Evolutionary conservation across 1,140 invertebrate genomes (phyloP).

Genomic region (Drosophila leontia): DNA sequence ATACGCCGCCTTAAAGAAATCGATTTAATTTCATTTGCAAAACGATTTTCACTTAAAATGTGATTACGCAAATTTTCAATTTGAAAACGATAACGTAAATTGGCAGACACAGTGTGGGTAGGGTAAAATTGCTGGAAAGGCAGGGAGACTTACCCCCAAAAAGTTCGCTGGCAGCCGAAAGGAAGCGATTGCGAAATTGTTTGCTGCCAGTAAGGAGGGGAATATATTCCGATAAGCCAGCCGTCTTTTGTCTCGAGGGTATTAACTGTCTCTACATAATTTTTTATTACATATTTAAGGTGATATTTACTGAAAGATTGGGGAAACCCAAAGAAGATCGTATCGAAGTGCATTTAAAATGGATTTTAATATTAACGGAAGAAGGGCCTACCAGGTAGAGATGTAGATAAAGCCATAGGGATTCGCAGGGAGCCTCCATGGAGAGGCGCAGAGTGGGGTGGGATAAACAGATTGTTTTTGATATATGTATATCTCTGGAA

Average conservation of each 20-base stretch:
- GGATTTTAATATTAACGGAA: conserved; percentile 14
- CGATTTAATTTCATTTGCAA: conserved; percentile 80
- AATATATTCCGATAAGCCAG: conserved; percentile 25
- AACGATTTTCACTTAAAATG: conserved; percentile 81
- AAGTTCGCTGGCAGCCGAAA: conserved; percentile 17
- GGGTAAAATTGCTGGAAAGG: neutral
- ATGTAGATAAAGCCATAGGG: conserved; percentile 37
- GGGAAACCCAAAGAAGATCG: neutral
- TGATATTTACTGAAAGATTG: conserved; percentile 12
- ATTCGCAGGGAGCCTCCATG: neutral
- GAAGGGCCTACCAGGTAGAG: neutral
- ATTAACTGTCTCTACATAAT: conserved; percentile 54
- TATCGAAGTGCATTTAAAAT: conserved; percentile 30
- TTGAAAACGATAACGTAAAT: conserved; percentile 81
- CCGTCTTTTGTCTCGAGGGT: conserved; percentile 60
- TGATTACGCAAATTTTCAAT: conserved; percentile 83
- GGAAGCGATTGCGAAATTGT: conserved; percentile 59
- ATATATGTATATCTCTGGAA: neutral
- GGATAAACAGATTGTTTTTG: neutral
- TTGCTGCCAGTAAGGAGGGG: conserved; percentile 17
- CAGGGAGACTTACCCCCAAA: conserved; percentile 2
- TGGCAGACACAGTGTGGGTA: conserved; percentile 39
- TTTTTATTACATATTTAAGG: conserved; percentile 38
- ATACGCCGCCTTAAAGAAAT: conserved; percentile 59
- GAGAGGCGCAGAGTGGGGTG: neutral